phyloP scores from a whole-genome alignment of 2,113 vertebrate genomes.

The Cathartes aura region DNA sequence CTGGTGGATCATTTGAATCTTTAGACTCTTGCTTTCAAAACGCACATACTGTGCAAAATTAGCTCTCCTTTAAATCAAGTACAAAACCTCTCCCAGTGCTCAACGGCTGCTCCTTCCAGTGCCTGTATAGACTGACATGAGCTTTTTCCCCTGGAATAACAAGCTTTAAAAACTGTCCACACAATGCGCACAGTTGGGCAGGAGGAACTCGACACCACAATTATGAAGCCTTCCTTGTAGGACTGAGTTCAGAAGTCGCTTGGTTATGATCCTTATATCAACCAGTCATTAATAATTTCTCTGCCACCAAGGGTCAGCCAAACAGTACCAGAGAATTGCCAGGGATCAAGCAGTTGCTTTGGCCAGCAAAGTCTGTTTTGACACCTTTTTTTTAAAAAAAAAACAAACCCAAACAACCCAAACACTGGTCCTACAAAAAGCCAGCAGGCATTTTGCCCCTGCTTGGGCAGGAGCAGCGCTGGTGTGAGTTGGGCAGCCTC shows the following conservation, averaged over 20 bases:
- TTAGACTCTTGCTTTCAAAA: not conserved
- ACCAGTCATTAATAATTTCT: not conserved
- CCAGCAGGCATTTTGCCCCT: not conserved
- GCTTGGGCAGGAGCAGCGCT: not conserved
- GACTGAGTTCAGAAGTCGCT: not conserved
- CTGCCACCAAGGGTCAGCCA: not conserved
- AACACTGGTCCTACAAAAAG: not conserved
- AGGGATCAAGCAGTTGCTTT: not conserved
- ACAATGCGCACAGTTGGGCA: fast-evolving
- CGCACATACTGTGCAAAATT: not conserved
- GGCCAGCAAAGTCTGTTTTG: not conserved
- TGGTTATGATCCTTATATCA: not conserved
- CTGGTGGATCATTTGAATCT: not conserved
- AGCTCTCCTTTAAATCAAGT: not conserved
- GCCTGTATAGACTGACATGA: not conserved
- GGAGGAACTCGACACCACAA: not conserved
- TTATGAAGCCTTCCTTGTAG: not conserved
- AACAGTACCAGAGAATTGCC: not conserved
- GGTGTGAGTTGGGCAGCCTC: not conserved
- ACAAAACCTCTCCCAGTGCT: fast-evolving
- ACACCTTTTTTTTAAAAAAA: not conserved
- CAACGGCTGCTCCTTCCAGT: not conserved
- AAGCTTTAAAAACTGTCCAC: not conserved
- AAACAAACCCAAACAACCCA: too few relatives aligned
- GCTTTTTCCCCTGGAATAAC: not conserved